phyloP scores from a whole-genome alignment of 2,113 vertebrate species.

The Herpetotheres cachinnans region DNA sequence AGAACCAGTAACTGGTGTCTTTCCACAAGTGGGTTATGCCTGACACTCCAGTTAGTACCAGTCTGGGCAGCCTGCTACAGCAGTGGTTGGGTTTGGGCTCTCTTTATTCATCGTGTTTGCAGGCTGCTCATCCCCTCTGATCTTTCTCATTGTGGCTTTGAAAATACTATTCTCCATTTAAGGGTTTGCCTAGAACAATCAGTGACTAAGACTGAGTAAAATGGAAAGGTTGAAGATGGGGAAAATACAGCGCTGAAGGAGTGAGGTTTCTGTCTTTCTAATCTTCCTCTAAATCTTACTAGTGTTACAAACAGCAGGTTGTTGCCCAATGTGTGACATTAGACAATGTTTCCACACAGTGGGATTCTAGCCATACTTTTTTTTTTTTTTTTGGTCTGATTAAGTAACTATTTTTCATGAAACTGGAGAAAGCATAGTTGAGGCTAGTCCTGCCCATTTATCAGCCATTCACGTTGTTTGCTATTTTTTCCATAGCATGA shows the following conservation, averaged over 20 bases:
- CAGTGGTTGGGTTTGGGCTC: background rate
- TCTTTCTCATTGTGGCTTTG: background rate
- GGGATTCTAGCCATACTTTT: background rate
- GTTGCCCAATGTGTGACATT: slow-evolving; percentile 34
- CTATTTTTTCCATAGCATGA: background rate
- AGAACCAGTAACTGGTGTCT: background rate
- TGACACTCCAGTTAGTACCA: background rate
- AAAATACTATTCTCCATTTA: background rate
- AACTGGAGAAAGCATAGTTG: background rate
- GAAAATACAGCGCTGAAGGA: slow-evolving; percentile 47
- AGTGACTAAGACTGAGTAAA: slow-evolving; percentile 53
- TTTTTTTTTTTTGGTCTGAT: background rate
- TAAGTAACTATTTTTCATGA: slow-evolving; percentile 27
- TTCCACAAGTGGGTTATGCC: fast-evolving
- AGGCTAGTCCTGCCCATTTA: background rate
- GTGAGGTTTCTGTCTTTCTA: slow-evolving; percentile 48
- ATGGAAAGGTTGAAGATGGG: slow-evolving; percentile 51
- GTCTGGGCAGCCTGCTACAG: background rate
- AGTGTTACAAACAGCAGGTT: slow-evolving; percentile 50
- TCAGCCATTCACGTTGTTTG: background rate
- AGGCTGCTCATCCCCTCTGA: background rate
- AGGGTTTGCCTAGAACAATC: slow-evolving; percentile 10
- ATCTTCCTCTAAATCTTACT: slow-evolving; percentile 34
- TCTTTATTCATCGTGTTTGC: background rate
- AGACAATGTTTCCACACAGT: slow-evolving; percentile 56